phyloP scores from a whole-genome alignment of 2,888 invertebrate genomes.

The Idaea straminata region DNA sequence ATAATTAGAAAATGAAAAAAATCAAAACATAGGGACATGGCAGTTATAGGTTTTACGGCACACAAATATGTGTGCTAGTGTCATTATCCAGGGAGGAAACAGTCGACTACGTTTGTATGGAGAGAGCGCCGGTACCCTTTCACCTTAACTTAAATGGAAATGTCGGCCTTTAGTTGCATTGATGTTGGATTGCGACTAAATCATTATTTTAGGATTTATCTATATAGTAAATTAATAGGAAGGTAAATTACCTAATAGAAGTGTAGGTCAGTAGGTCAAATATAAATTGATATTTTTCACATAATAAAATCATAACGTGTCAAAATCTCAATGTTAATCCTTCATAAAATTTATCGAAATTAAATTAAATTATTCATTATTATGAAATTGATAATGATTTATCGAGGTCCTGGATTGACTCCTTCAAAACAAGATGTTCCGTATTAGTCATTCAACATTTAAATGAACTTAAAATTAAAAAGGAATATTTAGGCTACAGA shows the following conservation, averaged over 20 bases:
- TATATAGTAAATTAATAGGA: neutral
- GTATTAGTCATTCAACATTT: neutral
- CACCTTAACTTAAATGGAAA: no score
- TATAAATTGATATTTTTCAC: neutral
- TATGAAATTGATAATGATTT: neutral
- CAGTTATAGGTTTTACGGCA: no score
- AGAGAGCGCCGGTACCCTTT: no score
- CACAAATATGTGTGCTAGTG: no score
- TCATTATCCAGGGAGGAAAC: no score
- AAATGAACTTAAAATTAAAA: neutral
- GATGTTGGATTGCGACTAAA: no score
- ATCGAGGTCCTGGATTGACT: neutral
- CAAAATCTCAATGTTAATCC: constrained; percentile 3
- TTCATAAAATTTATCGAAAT: neutral
- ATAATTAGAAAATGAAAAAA: no score
- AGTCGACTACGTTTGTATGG: no score
- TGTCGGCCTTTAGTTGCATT: neutral
- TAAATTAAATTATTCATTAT: neutral
- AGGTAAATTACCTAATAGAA: neutral
- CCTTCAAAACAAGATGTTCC: neutral
- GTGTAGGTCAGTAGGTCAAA: neutral
- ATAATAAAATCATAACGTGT: constrained; percentile 1
- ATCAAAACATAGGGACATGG: no score
- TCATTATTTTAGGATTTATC: neutral
- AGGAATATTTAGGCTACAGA: neutral